Evolutionary conservation across 2,113 vertebrate species (phyloP).

Genomic region (Cygnus atratus): DNA sequence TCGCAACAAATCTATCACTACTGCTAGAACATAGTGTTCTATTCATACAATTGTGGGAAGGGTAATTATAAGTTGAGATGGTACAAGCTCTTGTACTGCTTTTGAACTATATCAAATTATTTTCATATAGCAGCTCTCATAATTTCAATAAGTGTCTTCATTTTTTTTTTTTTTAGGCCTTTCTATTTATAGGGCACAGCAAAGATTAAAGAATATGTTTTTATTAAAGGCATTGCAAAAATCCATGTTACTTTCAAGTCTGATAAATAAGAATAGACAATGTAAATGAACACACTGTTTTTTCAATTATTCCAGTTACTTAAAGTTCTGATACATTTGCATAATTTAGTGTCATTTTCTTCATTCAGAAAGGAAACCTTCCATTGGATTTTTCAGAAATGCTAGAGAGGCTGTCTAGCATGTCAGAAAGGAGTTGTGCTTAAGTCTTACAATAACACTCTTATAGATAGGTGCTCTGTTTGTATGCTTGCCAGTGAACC

Average conservation of each 20-base stretch:
- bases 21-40: not conserved
- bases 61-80: not conserved
- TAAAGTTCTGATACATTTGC: not conserved
- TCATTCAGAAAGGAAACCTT: not conserved
- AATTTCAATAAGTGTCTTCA: not conserved
- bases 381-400: not conserved
- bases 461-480: accelerated
- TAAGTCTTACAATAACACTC: not conserved
- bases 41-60: not conserved
- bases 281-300: not conserved
- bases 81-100: not conserved
- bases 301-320: not conserved
- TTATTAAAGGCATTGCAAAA: not conserved
- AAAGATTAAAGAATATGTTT: not conserved
- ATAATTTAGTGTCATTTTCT: not conserved
- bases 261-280: not conserved
- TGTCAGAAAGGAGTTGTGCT: not conserved
- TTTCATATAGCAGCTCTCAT: not conserved
- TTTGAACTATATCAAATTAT: not conserved
- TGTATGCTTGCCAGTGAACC: not conserved
- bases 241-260: not conserved
- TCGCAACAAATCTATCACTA: not conserved
- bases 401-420: not conserved
- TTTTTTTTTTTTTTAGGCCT: not conserved
- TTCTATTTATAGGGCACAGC: not conserved